Conservation (phyloP, 2,797 vertebrate species). For the Glyptemys insculpta region DNA sequence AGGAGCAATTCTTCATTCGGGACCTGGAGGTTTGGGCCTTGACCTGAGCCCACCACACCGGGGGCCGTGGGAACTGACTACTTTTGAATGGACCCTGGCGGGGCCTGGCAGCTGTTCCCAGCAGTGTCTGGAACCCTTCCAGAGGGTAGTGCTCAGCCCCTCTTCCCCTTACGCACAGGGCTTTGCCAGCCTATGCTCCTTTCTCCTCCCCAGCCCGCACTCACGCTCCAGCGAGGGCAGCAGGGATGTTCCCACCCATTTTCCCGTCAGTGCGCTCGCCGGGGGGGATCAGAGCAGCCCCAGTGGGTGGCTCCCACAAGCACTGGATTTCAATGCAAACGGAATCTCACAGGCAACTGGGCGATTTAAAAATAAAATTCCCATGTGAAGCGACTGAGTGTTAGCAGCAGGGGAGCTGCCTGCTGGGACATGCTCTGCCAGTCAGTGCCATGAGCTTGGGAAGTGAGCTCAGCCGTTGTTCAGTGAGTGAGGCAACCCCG, state of each 20-base stretch:
- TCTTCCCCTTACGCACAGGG: too few relatives aligned
- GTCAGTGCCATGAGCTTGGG: fast-evolving
- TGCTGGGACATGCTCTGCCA: not conserved
- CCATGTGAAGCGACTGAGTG: not conserved
- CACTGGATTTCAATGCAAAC: not conserved
- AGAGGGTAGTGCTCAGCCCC: not conserved
- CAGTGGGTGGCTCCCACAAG: not conserved
- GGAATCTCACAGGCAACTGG: not conserved
- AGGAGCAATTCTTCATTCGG: slow-evolving; percentile 77
- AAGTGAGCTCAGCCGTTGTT: fast-evolving
- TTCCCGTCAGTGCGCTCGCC: too few relatives aligned
- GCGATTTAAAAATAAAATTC: not conserved
- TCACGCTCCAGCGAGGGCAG: not conserved
- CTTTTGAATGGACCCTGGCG: not conserved
- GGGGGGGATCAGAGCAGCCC: too few relatives aligned
- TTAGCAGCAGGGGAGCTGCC: fast-evolving
- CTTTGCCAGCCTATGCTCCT: too few relatives aligned
- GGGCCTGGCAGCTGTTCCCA: not conserved
- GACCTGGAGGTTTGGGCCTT: slow-evolving; percentile 81
- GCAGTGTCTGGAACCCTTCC: not conserved
- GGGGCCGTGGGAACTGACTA: not conserved
- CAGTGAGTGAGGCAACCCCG: fast-evolving
- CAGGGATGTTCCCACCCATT: not conserved
- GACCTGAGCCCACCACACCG: slow-evolving; percentile 48
- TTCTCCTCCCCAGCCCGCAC: not conserved